Conservation (phyloP, 23 tunicate species). For the Ciona savignyi region DNA sequence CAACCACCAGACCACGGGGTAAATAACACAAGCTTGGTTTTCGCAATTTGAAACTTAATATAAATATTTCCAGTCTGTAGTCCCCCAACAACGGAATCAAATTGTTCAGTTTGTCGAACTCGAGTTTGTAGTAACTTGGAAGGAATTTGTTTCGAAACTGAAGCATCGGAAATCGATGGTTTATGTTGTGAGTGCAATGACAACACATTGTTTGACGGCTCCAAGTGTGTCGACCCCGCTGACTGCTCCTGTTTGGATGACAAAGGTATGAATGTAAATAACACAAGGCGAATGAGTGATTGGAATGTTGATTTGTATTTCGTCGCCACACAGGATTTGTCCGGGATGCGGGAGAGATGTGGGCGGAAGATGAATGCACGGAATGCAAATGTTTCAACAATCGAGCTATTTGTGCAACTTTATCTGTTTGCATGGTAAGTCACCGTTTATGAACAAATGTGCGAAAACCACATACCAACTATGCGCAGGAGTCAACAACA, state of each 20-base stretch:
- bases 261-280: constrained; percentile 5
- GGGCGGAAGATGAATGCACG: constrained; percentile 38
- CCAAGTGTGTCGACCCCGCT: constrained; percentile 24
- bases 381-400: no score
- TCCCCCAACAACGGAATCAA: constrained; percentile 15
- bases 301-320: no score
- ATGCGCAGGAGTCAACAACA: no score
- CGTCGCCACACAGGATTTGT: background rate
- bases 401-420: constrained; percentile 18
- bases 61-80: constrained; percentile 16
- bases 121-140: constrained; percentile 18
- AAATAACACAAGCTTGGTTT: background rate
- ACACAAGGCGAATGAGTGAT: no score
- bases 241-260: constrained; percentile 28
- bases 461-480: no score
- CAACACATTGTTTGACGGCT: constrained; percentile 22
- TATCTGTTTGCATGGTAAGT: constrained; percentile 23
- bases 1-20: constrained; percentile 10
- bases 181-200: constrained; percentile 44
- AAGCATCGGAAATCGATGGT: background rate
- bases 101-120: constrained; percentile 37
- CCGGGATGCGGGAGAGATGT: constrained; percentile 16
- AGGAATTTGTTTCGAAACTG: constrained; percentile 8
- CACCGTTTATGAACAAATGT: no score
- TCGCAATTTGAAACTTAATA: background rate